These are phyloP conservation scores for Paelopatides confundens DNA, from an alignment of 53 echinoderm and acorn worm species.

Conservation along the genomic window DNA sequence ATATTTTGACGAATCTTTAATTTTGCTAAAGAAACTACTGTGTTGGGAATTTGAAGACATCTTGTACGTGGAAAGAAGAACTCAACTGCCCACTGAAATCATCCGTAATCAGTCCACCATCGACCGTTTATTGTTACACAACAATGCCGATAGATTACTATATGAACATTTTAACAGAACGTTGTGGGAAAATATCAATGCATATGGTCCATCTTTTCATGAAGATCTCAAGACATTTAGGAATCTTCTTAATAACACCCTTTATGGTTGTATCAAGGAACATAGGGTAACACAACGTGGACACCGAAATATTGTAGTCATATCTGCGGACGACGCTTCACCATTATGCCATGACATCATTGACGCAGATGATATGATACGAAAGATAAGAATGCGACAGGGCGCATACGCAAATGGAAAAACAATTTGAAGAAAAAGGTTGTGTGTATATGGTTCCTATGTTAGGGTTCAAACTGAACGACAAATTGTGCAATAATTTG, in stretches of 20 bases:
- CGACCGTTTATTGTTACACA: slow-evolving; percentile 61
- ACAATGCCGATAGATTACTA: slow-evolving; percentile 60
- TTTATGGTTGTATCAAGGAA: slow-evolving; percentile 33
- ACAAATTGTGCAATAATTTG: too few relatives aligned
- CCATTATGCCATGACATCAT: neutral
- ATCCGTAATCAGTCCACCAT: slow-evolving; percentile 18
- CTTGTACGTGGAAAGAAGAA: slow-evolving; percentile 64
- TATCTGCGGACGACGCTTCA: neutral
- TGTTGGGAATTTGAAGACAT: slow-evolving; percentile 75
- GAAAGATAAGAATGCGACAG: neutral
- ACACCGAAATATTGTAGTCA: neutral
- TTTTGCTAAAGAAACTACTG: slow-evolving; percentile 60
- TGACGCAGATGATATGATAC: neutral
- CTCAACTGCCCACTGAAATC: slow-evolving; percentile 29
- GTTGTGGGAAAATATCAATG: slow-evolving; percentile 61
- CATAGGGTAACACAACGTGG: neutral
- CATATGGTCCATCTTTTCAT: slow-evolving; percentile 67
- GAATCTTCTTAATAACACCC: slow-evolving; percentile 12
- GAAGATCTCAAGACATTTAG: slow-evolving; percentile 61
- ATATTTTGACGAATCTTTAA: slow-evolving; percentile 75
- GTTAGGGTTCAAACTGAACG: too few relatives aligned
- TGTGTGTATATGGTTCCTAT: too few relatives aligned
- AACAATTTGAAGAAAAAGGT: too few relatives aligned
- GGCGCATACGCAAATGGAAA: neutral
- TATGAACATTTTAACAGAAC: slow-evolving; percentile 71